Base-by-base conservation (phyloP, 2,888 invertebrate species). In the Pseudococcus viburni region DNA sequence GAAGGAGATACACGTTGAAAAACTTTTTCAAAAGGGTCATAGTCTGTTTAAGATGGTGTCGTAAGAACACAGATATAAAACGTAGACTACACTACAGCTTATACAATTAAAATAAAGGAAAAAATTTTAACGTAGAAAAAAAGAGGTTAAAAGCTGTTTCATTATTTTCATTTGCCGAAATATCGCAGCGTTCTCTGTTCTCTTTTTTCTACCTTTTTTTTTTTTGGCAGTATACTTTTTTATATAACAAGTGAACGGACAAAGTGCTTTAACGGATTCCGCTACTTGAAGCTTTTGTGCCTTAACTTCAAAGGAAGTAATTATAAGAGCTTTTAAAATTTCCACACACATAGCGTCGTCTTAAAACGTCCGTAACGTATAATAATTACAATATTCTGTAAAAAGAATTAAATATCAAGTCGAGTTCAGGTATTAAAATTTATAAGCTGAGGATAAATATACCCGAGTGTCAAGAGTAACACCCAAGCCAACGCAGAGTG, bases 131-230 rank as follows among this genome's bases (percentile, higher is more conserved):
- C 77, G 77, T 77, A n/a, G 51, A 68, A 68, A 77, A 80, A 77
- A 80, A 87, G 77, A 77, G 77, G 77, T 87, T 87, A 87, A 73
- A 87, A 80, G 87, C 87, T 77, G 87, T 87, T 87, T 86, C 73
- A 86, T 86, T 86, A 86, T 86, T 86, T 86, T 87, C 87, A 77
- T 87, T 87, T 87, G 87, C 87, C 87, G 77, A 87, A 77, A 87
- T 87, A 87, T 87, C 87, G 77, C 26, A 77, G 68, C 77, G 77
- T 51, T 87, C 73, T 22, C 46, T 87, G 5, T 17, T 51, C 46
- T 33, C 48, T 87, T 73, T 87, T 55, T 51, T 55, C n/a, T n/a
- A n/a, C n/a, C 55, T n/a, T 55, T 55, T 55, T 51, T 51, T 77
- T 87, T 68, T 87, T 87, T 26, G 77, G 77, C 77, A 77, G 77